These are phyloP conservation scores for Phyllotreta striolata DNA, from an alignment of 2,888 invertebrate genomes.

Conservation along the genomic window DNA sequence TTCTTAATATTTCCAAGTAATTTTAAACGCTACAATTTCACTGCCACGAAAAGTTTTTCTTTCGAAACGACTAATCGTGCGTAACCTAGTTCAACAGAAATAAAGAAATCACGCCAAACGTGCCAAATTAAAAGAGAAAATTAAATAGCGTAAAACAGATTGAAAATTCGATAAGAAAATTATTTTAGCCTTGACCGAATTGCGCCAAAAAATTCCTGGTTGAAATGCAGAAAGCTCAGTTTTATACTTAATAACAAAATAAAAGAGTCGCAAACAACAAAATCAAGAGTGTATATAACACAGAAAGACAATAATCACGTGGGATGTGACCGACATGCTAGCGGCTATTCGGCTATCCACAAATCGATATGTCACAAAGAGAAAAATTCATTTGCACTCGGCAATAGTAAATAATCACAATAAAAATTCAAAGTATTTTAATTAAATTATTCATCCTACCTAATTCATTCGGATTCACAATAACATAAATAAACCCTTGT, in stretches of 20 bases:
- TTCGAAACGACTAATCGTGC: too few species aligned
- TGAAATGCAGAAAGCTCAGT: slow-evolving; percentile 1
- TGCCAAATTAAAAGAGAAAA: too few species aligned
- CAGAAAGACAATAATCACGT: slow-evolving; percentile 49
- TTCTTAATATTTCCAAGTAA: too few species aligned
- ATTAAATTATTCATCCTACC: too few species aligned
- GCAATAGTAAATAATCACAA: neutral
- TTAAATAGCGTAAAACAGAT: too few species aligned
- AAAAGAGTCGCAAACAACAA: slow-evolving; percentile 35
- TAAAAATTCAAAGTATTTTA: too few species aligned
- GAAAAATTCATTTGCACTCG: neutral
- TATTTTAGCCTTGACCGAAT: slow-evolving; percentile 23
- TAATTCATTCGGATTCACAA: too few species aligned
- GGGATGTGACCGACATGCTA: slow-evolving; percentile 49
- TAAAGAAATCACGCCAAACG: too few species aligned
- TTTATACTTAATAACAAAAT: slow-evolving; percentile 11
- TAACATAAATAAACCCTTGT: too few species aligned
- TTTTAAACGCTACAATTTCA: too few species aligned
- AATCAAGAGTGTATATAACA: slow-evolving; percentile 27
- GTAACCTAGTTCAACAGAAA: too few species aligned
- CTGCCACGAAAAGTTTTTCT: too few species aligned
- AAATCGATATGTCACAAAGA: slow-evolving; percentile 45
- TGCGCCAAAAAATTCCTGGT: neutral
- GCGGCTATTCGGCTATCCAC: slow-evolving; percentile 50
- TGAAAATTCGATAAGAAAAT: slow-evolving; percentile 6